These are phyloP conservation scores for Daboia siamensis DNA, from an alignment of 2,113 vertebrate species.

Conservation along the genomic window DNA sequence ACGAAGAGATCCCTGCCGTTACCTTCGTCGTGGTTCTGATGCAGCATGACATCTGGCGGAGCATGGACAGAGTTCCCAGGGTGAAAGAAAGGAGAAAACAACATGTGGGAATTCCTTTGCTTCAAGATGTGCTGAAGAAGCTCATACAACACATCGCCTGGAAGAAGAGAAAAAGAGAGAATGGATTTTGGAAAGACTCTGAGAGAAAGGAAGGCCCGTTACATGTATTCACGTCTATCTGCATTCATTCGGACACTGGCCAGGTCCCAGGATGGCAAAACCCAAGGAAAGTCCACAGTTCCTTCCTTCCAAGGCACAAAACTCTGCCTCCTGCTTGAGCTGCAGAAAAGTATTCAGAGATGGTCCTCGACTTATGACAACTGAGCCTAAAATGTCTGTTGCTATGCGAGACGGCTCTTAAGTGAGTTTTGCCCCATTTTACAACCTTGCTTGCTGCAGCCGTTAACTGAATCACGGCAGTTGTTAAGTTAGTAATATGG, in stretches of 20 bases:
- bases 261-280: background rate
- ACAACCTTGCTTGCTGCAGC: background rate
- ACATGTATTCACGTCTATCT: background rate
- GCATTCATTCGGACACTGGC: background rate
- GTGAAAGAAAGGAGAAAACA: constrained; percentile 87
- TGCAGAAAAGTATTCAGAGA: background rate
- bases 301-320: background rate
- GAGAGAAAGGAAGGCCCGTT: background rate
- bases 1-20: constrained; percentile 50
- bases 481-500: background rate
- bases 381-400: background rate
- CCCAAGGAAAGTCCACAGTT: background rate
- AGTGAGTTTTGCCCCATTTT: background rate
- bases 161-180: constrained; percentile 32
- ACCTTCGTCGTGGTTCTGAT: constrained; percentile 94
- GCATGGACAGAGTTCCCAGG: constrained; percentile 88
- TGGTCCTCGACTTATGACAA: background rate
- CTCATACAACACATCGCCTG: constrained; percentile 97
- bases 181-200: constrained; percentile 22
- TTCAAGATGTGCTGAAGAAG: constrained; percentile 97
- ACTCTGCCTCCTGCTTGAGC: background rate
- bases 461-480: no score
- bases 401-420: background rate
- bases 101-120: constrained; percentile 87
- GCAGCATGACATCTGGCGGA: constrained; percentile 78